Conservation (phyloP, 2,888 invertebrate genomes). For the Epirrita christyi region DNA sequence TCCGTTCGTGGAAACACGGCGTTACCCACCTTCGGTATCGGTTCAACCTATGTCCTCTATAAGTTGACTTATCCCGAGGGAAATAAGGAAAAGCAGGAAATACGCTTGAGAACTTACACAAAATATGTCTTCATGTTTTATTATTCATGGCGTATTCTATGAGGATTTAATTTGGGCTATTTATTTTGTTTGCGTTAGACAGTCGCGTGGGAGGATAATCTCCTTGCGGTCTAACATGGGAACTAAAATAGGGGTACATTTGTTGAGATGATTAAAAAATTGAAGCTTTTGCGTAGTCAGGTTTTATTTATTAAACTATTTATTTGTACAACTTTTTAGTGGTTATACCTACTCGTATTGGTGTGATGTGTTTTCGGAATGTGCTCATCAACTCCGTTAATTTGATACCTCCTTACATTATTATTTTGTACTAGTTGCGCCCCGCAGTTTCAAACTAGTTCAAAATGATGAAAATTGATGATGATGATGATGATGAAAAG, state of each 20-base stretch:
- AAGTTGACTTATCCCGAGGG: conserved; percentile 79
- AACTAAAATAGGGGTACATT: conserved; percentile 2
- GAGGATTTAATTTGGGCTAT: conserved; percentile 54
- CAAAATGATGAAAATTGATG: too few species aligned
- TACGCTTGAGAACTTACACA: conserved; percentile 70
- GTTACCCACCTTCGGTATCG: conserved; percentile 51
- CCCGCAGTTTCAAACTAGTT: too few species aligned
- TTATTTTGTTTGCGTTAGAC: conserved; percentile 37
- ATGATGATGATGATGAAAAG: too few species aligned
- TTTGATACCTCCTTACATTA: too few species aligned
- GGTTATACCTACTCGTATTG: too few species aligned
- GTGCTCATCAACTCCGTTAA: too few species aligned
- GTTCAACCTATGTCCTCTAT: conserved; percentile 75
- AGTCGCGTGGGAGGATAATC: conserved; percentile 29
- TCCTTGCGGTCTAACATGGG: conserved; percentile 11
- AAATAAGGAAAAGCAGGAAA: conserved; percentile 79
- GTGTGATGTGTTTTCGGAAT: too few species aligned
- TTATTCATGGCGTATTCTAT: conserved; percentile 57
- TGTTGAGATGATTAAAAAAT: neutral
- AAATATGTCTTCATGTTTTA: conserved; percentile 73
- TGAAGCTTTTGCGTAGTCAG: too few species aligned
- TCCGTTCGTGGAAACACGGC: conserved; percentile 26
- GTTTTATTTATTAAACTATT: too few species aligned
- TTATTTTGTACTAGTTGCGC: too few species aligned
- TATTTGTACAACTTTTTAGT: too few species aligned